Evolutionary conservation across 2,888 invertebrate genomes (phyloP).

Genomic region (Agrilus cyanescens): DNA sequence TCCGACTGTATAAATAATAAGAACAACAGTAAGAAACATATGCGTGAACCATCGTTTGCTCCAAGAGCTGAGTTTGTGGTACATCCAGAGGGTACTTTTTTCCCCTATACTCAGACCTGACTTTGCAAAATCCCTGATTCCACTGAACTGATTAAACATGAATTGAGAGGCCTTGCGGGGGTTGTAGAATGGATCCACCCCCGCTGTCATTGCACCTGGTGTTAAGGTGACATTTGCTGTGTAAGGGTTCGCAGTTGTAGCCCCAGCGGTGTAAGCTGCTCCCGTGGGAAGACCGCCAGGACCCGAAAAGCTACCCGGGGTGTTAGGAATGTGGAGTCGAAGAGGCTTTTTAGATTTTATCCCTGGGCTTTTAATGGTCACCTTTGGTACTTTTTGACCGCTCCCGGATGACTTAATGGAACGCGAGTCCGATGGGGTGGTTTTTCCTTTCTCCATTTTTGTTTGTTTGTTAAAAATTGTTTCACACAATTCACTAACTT

Average conservation of each 20-base stretch:
- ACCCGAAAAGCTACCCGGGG: too few relatives aligned
- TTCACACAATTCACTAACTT: too few relatives aligned
- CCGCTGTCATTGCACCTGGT: conserved; percentile 18
- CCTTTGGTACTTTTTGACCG: too few relatives aligned
- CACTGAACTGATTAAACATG: conserved; percentile 69
- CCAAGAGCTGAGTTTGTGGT: conserved; percentile 62
- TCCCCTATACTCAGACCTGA: conserved; percentile 75
- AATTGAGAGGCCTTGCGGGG: conserved; percentile 62
- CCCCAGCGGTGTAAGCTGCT: not conserved
- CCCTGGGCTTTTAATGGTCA: too few relatives aligned
- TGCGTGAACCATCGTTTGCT: conserved; percentile 84
- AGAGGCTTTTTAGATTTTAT: too few relatives aligned
- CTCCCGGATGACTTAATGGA: too few relatives aligned
- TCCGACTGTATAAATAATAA: conserved; percentile 65
- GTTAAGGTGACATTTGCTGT: conserved; percentile 8
- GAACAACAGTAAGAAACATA: conserved; percentile 67
- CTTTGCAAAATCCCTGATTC: conserved; percentile 64
- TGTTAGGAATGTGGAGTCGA: too few relatives aligned
- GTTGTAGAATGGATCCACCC: conserved; percentile 35
- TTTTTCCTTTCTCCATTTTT: too few relatives aligned
- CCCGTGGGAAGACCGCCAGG: too few relatives aligned
- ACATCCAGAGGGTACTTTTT: conserved; percentile 68
- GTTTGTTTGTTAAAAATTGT: too few relatives aligned
- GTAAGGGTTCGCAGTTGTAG: conserved; percentile 3
- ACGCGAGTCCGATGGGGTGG: too few relatives aligned